phyloP scores from a whole-genome alignment of 2,797 vertebrate species.

The Microctenopoma steveboyesi region DNA sequence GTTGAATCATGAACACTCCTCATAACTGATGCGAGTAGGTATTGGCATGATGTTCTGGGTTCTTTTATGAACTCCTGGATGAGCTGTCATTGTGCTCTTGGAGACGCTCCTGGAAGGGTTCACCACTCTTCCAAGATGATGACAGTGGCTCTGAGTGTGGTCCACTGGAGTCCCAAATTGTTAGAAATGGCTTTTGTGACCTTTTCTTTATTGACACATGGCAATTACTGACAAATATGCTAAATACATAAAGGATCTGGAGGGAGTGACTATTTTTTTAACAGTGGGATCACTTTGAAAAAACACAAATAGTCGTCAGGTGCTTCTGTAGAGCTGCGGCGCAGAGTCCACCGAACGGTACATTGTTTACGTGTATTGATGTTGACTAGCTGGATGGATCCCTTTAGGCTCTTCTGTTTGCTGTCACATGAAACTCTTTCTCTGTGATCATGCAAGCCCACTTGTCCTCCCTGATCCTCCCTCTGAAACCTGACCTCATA shows the following conservation, averaged over 20 bases:
- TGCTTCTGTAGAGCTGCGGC: conserved; percentile 5
- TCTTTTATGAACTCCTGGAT: no score
- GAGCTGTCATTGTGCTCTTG: no score
- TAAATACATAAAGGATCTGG: background rate
- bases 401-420: conserved; percentile 48
- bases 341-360: background rate
- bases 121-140: no score
- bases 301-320: conserved; percentile 23
- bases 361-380: conserved; percentile 25
- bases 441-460: conserved; percentile 39
- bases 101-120: no score
- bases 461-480: conserved; percentile 48
- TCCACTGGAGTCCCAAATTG: no score
- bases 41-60: no score
- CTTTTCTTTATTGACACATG: no score
- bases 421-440: conserved; percentile 60
- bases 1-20: no score
- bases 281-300: conserved; percentile 29
- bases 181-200: no score
- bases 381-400: conserved; percentile 6
- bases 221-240: no score
- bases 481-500: conserved; percentile 70
- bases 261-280: background rate
- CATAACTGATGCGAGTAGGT: no score
- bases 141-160: no score